Base-by-base conservation (phyloP, 2,888 invertebrate genomes). In the Mylabris sibirica region DNA sequence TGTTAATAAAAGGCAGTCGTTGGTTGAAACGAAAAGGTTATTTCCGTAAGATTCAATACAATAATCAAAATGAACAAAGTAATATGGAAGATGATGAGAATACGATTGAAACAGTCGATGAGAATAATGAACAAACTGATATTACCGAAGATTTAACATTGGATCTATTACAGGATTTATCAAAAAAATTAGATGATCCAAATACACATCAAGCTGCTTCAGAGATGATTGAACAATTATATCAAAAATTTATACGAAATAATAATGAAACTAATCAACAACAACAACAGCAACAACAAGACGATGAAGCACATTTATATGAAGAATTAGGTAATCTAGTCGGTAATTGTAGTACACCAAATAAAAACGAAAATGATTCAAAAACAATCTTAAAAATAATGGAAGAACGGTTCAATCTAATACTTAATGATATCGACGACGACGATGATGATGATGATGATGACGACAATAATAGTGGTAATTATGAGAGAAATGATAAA, bases 211-310 rank as follows among this genome's bases (percentile, higher is more conserved):
- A 90, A 65, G 91, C 93, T 79, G 93, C 93, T 2, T 87, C 91
- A 49, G 92, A 92, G 82, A 91, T 92, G 87, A 93, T 93, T 70
- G 92, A 93, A 79, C 90, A 92, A 77, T 85, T 93, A 6, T 93
- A 93, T 78, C 92, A 92, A 81, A 87, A 92, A 64, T 91, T 92
- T 61, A 91, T 92, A 80, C 91, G 91, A 78, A 91, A 92, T 76
- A 89, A 87, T 72, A 89, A 89, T 72, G 86, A 87, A 68, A 88
- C 88, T 74, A 85, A 87, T 70, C 85, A 86, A 71, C 81, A 85
- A 72, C 82, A 83, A 77, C 49, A 17, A 49, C 57, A 11, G 22
- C 86, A 86, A 71, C 81, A 85, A 72, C 82, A 83, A 76, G 83
- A 84, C 12, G 84, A 85, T 72, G 84, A 85, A 71, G 81, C 82